Evolutionary conservation across 2,797 vertebrate genomes (phyloP), one percentile per base, ranked within the genome.

Genomic region (Meda fulgida): DNA sequence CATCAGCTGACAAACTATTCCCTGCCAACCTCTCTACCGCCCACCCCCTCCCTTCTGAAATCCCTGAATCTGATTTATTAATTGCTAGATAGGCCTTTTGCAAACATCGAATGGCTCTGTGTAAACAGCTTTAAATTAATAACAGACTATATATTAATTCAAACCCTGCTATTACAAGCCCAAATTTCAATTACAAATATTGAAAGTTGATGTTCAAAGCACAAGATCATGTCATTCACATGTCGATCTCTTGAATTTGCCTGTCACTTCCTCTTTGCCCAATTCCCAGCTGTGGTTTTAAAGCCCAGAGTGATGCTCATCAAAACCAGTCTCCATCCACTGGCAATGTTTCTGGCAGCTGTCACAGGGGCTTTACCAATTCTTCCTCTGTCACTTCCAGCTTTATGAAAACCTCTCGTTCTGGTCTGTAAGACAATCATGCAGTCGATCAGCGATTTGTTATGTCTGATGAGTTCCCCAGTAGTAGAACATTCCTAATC

Each of bases 71-170:
- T 81, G 85, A 83, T 80, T 83, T 86, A 89, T 88, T 83, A 89
- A 85, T 88, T 83, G 67, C 78, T 78, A 26, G 36, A 80, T 79
- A 60, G 31, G 51, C 36, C 73, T 81, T 78, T 55, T 58, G 18
- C 87, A 86, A 85, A 89, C 88, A 86, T 80, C 48, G 66, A 78
- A 31, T 53, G 23, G 73, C 73, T 80, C 85, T 76, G 79, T 78
- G 83, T 86, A 87, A 84, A 81, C 87, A 80, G 65, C 38, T 81
- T 80, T 85, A 87, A 88, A 87, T 82, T 83, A 87, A 85, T 85
- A 84, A 83, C 48, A 34, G 67, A 72, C 86, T 84, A 55, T 82
- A 63, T 29, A 48, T 87, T 84, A 80, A 84, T 76, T 91, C 55
- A 78, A 80, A 81, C 63, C 70, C 73, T 36, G 29, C 72, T 86